These are phyloP conservation scores for Clavelina lepadiformis DNA, from an alignment of 23 tunicate species.

Conservation along the genomic window DNA sequence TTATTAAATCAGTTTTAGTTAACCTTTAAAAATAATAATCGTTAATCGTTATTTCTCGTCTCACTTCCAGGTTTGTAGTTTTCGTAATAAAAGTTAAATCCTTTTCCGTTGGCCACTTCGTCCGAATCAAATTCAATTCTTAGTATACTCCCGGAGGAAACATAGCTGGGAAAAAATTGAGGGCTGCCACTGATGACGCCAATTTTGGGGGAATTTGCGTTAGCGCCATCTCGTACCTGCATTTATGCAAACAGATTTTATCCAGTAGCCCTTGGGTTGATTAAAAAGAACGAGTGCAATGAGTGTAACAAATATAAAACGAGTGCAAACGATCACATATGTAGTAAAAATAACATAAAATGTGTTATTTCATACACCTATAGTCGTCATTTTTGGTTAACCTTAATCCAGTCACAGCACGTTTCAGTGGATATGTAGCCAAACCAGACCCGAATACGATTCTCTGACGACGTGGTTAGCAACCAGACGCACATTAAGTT, in stretches of 20 bases:
- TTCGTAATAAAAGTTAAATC: background rate
- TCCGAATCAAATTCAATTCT: constrained; percentile 1
- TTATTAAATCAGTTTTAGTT: too few relatives aligned
- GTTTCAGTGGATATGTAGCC: constrained; percentile 1
- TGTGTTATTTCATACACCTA: too few relatives aligned
- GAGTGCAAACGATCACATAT: too few relatives aligned
- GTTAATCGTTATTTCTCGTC: too few relatives aligned
- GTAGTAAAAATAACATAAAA: too few relatives aligned
- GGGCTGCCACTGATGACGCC: constrained; percentile 10
- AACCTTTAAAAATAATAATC: too few relatives aligned
- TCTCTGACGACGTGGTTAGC: background rate
- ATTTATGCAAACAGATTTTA: background rate
- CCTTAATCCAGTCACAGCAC: constrained; percentile 8
- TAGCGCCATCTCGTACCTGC: background rate
- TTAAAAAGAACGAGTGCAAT: too few relatives aligned
- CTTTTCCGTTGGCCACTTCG: constrained; percentile 1
- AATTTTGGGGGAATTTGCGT: constrained; percentile 8
- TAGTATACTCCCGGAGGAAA: constrained; percentile 3
- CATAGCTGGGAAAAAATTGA: background rate
- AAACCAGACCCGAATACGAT: constrained; percentile 8
- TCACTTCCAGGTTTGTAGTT: background rate
- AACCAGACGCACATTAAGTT: background rate
- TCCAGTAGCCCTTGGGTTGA: too few relatives aligned
- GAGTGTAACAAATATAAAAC: too few relatives aligned
- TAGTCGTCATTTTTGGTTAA: background rate